Evolutionary conservation across 2,797 vertebrate species (phyloP).

Genomic region (Enteromius treurensis): DNA sequence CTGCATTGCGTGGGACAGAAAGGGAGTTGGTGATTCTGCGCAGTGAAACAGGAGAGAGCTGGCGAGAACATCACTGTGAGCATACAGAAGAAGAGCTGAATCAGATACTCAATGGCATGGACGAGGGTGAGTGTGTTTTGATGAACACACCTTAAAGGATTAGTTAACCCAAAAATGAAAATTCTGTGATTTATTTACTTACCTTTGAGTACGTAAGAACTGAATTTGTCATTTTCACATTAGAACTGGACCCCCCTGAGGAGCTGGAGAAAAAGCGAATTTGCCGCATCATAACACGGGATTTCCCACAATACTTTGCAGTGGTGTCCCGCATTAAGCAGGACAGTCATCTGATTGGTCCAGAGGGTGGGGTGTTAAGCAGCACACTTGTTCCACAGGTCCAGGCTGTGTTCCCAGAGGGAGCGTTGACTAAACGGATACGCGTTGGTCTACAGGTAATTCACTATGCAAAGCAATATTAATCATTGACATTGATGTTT

Average conservation of each 20-base stretch:
- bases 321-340: conserved; percentile 96
- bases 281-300: conserved; percentile 95
- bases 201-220: neutral
- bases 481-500: neutral
- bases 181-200: too few relatives aligned
- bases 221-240: neutral
- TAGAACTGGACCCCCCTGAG: conserved; percentile 92
- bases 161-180: too few relatives aligned
- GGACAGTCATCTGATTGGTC: conserved; percentile 95
- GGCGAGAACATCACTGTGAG: conserved; percentile 96
- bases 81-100: conserved; percentile 95
- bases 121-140: conserved; percentile 85
- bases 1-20: conserved; percentile 91
- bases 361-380: conserved; percentile 93
- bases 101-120: conserved; percentile 95
- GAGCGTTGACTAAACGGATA: conserved; percentile 94
- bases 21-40: conserved; percentile 93
- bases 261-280: conserved; percentile 97
- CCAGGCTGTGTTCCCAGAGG: conserved; percentile 96
- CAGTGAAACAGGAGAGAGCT: conserved; percentile 95
- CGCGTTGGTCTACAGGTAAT: conserved; percentile 94
- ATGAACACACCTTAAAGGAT: neutral
- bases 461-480: neutral
- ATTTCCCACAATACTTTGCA: conserved; percentile 97
- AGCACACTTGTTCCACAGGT: conserved; percentile 94